Evolutionary conservation across 1,140 invertebrate genomes (phyloP), one percentile per base, ranked within the genome.

Genomic region (Drosophila tropicalis): DNA sequence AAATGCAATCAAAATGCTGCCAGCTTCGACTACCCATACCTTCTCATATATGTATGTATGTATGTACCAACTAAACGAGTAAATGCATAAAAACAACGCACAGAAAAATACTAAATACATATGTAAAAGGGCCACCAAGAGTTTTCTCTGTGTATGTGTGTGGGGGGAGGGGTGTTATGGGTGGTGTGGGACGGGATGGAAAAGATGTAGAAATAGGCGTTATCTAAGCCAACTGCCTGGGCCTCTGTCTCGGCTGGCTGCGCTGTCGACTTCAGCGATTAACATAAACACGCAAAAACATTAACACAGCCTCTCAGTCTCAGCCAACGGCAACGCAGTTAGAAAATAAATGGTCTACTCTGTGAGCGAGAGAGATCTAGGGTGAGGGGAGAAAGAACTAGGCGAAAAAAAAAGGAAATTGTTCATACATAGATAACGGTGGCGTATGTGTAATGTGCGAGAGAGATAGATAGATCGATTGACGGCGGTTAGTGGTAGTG

Each of bases 251-350:
- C 56, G 61, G 79, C 54, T 58, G 67, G 39, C 72, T 36, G 34
- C 76, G 67, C 78, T 64, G 62, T 62, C 67, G 60, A 60, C 62
- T 55, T 41, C 12, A 32, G 72, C 83, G 89, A 90, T 90, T 90
- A 90, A 90, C 87, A 90, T 90, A 90, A 90, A 90, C 89, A 91
- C 87, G 89, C 89, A 90, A 90, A 90, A 89, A 90, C 87, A 90
- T 90, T 89, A 90, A 91, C 81, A 90, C 78, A 66, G 81, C 67
- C 69, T 64, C 70, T 67, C 76, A 69, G 67, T 76, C 72, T 85
- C 72, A 81, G 79, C 82, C 83, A 79, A 76, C 83, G 78, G 73
- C 85, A 79, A 79, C 68, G 83, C 83, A 89, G 80, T 83, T 87
- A 89, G 69, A 83, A 82, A 90, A 82, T 22, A 66, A 62, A 58